These are phyloP conservation scores for Pomacea maculata DNA, from an alignment of 1,140 invertebrate species.

Conservation along the genomic window DNA sequence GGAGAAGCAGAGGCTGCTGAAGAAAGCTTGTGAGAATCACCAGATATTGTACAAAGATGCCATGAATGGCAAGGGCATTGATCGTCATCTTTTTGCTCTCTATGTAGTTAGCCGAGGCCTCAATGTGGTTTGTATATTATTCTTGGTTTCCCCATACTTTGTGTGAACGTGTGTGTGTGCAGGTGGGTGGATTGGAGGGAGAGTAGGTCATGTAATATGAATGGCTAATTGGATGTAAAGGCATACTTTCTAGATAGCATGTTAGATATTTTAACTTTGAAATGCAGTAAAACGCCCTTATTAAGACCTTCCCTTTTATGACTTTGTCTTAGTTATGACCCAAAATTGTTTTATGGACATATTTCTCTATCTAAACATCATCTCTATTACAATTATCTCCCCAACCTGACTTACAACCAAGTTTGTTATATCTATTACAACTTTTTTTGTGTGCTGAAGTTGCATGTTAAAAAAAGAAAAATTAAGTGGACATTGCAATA, in stretches of 20 bases:
- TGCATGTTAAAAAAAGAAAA: too few relatives aligned
- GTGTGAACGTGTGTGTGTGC: not conserved
- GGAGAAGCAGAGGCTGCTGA: slow-evolving; percentile 76
- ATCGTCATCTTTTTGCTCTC: slow-evolving; percentile 70
- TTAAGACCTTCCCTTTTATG: too few relatives aligned
- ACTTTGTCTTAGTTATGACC: not conserved
- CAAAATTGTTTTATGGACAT: too few relatives aligned
- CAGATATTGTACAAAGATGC: slow-evolving; percentile 90
- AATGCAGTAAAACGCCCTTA: not conserved
- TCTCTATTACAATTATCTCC: not conserved
- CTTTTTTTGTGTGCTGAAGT: not conserved
- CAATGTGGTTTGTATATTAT: too few relatives aligned
- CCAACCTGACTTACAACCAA: not conserved
- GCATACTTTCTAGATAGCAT: too few relatives aligned
- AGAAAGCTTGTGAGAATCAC: slow-evolving; percentile 81
- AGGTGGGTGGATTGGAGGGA: not conserved
- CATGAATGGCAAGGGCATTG: slow-evolving; percentile 93
- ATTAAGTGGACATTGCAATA: too few relatives aligned
- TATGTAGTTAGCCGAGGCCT: slow-evolving; percentile 68
- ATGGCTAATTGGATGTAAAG: too few relatives aligned
- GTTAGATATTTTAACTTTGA: not conserved
- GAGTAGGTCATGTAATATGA: not conserved
- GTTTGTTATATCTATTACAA: not conserved
- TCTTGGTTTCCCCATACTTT: too few relatives aligned
- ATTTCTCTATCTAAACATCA: too few relatives aligned